phyloP scores from a whole-genome alignment of 2,888 invertebrate species.

The Allophyes oxyacanthae region DNA sequence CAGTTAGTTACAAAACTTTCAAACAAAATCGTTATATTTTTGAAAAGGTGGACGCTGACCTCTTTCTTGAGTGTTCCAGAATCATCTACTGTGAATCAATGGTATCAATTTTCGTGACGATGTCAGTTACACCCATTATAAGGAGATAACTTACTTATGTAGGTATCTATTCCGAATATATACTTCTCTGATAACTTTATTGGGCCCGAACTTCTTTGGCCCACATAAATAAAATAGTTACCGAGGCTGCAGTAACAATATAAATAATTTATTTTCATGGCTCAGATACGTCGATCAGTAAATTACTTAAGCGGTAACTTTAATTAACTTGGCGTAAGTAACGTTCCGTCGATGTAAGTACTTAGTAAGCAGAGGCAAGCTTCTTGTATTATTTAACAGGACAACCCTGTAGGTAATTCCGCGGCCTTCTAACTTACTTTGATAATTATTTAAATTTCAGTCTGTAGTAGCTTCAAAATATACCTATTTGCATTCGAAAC shows the following conservation, averaged over 20 bases:
- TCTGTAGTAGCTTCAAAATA: slow-evolving; percentile 40
- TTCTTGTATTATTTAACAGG: slow-evolving; percentile 53
- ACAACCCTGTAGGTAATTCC: slow-evolving; percentile 44
- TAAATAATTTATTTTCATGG: slow-evolving; percentile 52
- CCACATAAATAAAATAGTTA: slow-evolving; percentile 46
- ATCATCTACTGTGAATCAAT: too few relatives aligned
- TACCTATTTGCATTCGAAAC: slow-evolving; percentile 46
- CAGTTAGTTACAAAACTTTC: too few relatives aligned
- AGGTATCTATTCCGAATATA: too few relatives aligned
- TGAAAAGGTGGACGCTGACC: too few relatives aligned
- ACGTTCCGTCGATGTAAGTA: slow-evolving; percentile 21
- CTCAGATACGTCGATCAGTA: slow-evolving; percentile 48
- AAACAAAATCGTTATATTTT: too few relatives aligned
- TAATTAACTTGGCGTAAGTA: slow-evolving; percentile 39
- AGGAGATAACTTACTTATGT: too few relatives aligned
- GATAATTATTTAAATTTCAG: slow-evolving; percentile 54
- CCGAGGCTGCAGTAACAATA: slow-evolving; percentile 43
- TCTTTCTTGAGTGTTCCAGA: too few relatives aligned
- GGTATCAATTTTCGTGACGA: too few relatives aligned
- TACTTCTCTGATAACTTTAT: slow-evolving; percentile 34
- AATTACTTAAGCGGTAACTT: slow-evolving; percentile 49
- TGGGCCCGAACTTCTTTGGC: slow-evolving; percentile 35
- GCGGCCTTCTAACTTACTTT: slow-evolving; percentile 30
- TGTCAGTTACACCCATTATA: too few relatives aligned
- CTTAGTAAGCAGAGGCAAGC: slow-evolving; percentile 14